phyloP scores from a whole-genome alignment of 2,113 vertebrate genomes.

The Serinus canaria region DNA sequence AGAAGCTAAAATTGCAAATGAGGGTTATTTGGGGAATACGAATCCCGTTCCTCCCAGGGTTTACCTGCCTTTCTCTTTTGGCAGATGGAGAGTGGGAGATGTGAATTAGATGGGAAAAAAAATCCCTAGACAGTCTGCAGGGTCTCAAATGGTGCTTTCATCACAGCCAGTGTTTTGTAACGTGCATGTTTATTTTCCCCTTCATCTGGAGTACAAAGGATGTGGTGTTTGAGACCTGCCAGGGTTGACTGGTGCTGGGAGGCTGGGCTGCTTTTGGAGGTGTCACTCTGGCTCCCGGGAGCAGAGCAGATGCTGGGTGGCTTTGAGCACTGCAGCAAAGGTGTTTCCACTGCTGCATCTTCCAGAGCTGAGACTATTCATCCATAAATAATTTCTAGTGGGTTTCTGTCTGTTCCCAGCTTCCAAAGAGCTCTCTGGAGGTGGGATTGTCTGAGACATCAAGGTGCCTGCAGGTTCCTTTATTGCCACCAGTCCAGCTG shows the following conservation, averaged over 20 bases:
- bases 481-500: not conserved
- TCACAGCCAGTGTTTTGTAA: not conserved
- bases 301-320: not conserved
- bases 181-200: not conserved
- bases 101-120: not conserved
- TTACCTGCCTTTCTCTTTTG: not conserved
- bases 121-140: not conserved
- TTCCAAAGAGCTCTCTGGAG: not conserved
- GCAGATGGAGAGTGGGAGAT: not conserved
- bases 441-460: not conserved
- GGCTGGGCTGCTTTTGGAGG: not conserved
- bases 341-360: not conserved
- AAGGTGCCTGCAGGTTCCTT: not conserved
- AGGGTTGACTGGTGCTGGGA: not conserved
- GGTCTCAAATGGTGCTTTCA: not conserved
- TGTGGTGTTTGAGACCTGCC: not conserved
- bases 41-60: not conserved
- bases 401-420: not conserved
- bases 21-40: not conserved
- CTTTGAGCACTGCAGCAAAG: not conserved
- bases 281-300: fast-evolving
- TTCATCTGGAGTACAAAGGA: not conserved
- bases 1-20: conserved; percentile 1
- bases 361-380: not conserved
- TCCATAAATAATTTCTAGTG: not conserved